A percentile compares a stretch with the other conserved stretches of the same genome.
phyloP scores from a whole-genome alignment of 2,113 vertebrate genomes.

The Scophthalmus maximus region DNA sequence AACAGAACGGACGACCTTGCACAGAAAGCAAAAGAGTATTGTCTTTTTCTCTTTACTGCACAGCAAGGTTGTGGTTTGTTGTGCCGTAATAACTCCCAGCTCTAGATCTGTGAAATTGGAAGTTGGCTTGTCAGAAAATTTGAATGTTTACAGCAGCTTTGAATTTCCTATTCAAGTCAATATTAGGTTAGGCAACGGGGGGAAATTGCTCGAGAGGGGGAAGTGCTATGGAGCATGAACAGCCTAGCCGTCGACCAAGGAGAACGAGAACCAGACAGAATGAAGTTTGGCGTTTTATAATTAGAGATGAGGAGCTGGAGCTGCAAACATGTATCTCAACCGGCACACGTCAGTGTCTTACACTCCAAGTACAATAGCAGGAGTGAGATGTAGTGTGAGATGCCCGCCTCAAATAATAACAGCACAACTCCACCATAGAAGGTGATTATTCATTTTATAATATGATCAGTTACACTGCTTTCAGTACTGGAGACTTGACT shows the following conservation, averaged over 20 bases:
- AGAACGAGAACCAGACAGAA: conserved; percentile 65
- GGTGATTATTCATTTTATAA: conserved; percentile 23
- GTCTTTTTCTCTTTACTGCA: conserved; percentile 38
- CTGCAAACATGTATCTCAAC: conserved; percentile 70
- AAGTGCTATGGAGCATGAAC: conserved; percentile 79
- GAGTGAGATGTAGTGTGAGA: conserved; percentile 43
- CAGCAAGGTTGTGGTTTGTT: conserved; percentile 60
- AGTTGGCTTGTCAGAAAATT: conserved; percentile 75
- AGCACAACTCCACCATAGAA: conserved; percentile 18
- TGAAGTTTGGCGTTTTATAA: conserved; percentile 82
- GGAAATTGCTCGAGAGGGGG: conserved; percentile 61
- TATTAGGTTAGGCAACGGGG: conserved; percentile 73
- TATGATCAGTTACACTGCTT: conserved; percentile 27
- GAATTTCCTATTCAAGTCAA: conserved; percentile 79
- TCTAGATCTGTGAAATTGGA: conserved; percentile 76
- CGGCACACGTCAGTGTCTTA: conserved; percentile 48
- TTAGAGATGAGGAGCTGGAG: conserved; percentile 72
- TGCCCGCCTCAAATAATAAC: conserved; percentile 35
- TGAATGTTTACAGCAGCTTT: conserved; percentile 77
- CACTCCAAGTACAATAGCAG: conserved; percentile 49
- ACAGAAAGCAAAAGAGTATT: conserved; percentile 38
- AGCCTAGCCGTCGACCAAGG: conserved; percentile 61
- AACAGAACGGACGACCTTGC: conserved; percentile 35
- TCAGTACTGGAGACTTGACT: conserved; percentile 8
- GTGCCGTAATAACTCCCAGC: conserved; percentile 66